phyloP scores from a whole-genome alignment of 2,888 invertebrate genomes.

The Melolontha melolontha region DNA sequence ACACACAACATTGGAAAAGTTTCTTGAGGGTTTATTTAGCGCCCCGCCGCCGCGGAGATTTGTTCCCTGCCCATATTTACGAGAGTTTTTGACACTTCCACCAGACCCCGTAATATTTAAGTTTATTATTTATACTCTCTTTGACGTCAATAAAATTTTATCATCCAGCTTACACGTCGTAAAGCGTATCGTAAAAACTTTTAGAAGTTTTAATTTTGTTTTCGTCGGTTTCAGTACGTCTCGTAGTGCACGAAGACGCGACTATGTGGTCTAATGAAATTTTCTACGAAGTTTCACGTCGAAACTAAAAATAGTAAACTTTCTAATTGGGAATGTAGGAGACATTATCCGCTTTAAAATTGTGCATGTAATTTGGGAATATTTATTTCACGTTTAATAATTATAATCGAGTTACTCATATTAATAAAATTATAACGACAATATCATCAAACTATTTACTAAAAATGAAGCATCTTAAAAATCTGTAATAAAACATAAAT shows the following conservation, averaged over 20 bases:
- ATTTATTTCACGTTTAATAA: too few relatives aligned
- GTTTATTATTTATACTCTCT: constrained; percentile 43
- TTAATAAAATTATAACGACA: too few relatives aligned
- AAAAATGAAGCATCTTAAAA: too few relatives aligned
- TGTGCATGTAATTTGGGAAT: background rate
- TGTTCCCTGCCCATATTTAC: constrained; percentile 37
- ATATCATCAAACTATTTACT: too few relatives aligned
- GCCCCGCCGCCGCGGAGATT: constrained; percentile 17
- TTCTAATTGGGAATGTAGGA: constrained; percentile 8
- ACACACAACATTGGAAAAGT: constrained; percentile 39
- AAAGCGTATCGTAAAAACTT: constrained; percentile 37
- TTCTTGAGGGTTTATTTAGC: constrained; percentile 37
- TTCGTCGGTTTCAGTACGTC: constrained; percentile 13
- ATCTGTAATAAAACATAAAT: too few relatives aligned
- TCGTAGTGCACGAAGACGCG: constrained; percentile 3
- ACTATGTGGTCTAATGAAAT: constrained; percentile 33
- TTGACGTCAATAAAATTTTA: constrained; percentile 38
- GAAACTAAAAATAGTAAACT: constrained; percentile 26
- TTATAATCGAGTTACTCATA: too few relatives aligned
- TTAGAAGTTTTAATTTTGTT: constrained; percentile 32
- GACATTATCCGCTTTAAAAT: background rate
- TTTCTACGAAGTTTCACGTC: constrained; percentile 5
- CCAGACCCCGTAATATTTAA: constrained; percentile 37
- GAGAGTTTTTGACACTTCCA: constrained; percentile 43
- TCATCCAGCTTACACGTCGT: constrained; percentile 38